Conservation (phyloP, 1,140 invertebrate genomes). For the Panonychus citri region DNA sequence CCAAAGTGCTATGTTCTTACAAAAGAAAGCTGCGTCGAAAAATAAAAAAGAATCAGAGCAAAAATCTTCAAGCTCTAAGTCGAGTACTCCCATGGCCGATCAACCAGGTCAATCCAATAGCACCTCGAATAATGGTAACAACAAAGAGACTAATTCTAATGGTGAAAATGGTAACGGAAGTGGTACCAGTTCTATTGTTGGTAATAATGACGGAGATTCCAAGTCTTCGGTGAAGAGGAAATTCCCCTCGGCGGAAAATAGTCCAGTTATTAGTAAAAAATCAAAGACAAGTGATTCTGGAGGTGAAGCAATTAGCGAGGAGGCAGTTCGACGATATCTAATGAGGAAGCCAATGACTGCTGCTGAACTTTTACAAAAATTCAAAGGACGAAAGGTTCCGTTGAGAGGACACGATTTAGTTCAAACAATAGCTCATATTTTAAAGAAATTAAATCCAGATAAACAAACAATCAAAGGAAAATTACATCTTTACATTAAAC, state of each 20-base stretch:
- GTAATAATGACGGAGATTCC: background rate
- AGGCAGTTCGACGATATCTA: constrained; percentile 72
- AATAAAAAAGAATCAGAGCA: constrained; percentile 5
- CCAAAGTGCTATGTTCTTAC: constrained; percentile 7
- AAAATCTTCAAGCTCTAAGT: background rate
- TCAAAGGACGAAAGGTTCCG: constrained; percentile 81
- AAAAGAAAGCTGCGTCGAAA: constrained; percentile 13
- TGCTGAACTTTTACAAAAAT: constrained; percentile 76
- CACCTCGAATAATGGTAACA: background rate
- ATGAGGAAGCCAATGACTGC: constrained; percentile 88
- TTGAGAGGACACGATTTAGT: constrained; percentile 67
- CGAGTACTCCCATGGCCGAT: background rate
- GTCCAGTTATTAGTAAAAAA: background rate
- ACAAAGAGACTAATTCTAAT: too few relatives aligned
- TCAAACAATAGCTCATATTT: constrained; percentile 71
- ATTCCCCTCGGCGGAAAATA: background rate
- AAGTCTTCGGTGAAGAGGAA: background rate
- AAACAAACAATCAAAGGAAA: constrained; percentile 77
- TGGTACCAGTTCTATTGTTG: background rate
- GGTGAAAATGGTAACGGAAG: background rate
- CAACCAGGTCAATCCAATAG: background rate
- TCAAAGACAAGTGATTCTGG: background rate
- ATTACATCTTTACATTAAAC: constrained; percentile 65
- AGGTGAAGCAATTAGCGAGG: constrained; percentile 77
- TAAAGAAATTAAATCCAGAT: constrained; percentile 80